Evolutionary conservation across 1,140 invertebrate species (phyloP), one percentile per base, ranked within the genome.

Genomic region (Arion vulgaris): DNA sequence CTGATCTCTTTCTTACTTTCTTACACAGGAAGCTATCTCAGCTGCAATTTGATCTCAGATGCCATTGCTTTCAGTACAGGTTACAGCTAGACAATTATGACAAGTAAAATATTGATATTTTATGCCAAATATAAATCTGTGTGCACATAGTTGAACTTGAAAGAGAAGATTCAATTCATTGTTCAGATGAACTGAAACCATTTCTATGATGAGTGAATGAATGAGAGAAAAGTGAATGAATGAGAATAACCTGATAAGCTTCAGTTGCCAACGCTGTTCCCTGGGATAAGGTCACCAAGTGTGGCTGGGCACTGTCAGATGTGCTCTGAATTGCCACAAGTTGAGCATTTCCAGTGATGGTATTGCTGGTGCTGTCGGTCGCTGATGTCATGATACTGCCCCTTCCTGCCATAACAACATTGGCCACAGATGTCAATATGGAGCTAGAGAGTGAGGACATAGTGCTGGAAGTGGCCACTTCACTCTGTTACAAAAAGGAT

Each of bases 221-320:
- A 5, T 45, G 41, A 5, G 15, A 5, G n/a, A n/a, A 45, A 7
- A 45, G 15, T 45, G 41, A 15, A 45, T 45, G 41, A 45, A 5
- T 45, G 41, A 5, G 15, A 5, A 45, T 15, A 45, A 81, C 80
- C 80, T 81, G 80, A 23, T 74, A 74, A n/a, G 69, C 45, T 26
- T 81, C 80, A 26, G 68, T 41, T 2, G 36, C 71, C 26, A 80
- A 17, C 0, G 62, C 26, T 36, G 78, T 80, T 34, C 78, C 68
- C n/a, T 69, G 62, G 26, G 72, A 71, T 49, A 77, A 28, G 19
- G 57, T 15, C 23, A 84, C 39, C 7, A 75, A 34, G 0, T 72
- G 57, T 28, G 79, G 26, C 39, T 80, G 71, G 23, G 39, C 51
- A 34, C n/a, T 39, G 9, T 32, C 34, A 62, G 45, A 62, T 23